Evolutionary conservation across 2,888 invertebrate genomes (phyloP).

Genomic region (Trichacis sp.): DNA sequence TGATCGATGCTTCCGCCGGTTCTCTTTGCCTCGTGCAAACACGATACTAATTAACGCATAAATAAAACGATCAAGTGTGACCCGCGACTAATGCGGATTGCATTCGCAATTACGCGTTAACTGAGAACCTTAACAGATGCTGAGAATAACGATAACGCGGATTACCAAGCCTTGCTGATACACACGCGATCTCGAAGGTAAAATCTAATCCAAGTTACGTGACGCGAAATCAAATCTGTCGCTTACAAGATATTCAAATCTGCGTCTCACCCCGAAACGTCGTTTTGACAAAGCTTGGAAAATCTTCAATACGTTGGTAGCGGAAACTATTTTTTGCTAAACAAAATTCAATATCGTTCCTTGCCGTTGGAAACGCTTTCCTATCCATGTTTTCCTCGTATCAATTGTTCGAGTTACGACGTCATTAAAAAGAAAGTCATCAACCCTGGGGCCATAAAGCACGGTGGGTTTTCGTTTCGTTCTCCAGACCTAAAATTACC

Average conservation of each 20-base stretch:
- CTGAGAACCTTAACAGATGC: not conserved
- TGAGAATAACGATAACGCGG: not conserved
- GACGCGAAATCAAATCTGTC: too few relatives aligned
- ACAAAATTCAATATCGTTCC: too few relatives aligned
- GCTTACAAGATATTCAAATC: too few relatives aligned
- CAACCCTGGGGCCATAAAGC: conserved; percentile 10
- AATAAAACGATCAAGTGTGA: conserved; percentile 1
- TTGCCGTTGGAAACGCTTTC: conserved; percentile 1
- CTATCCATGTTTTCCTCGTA: conserved; percentile 18
- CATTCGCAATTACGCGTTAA: conserved; percentile 4
- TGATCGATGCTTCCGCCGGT: conserved; percentile 5
- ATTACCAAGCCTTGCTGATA: not conserved
- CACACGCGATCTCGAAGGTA: not conserved
- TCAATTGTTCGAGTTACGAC: too few relatives aligned
- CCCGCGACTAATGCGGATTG: conserved; percentile 7
- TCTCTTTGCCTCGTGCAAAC: conserved; percentile 3
- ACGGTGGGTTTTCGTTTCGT: conserved; percentile 22
- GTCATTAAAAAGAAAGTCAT: conserved; percentile 20
- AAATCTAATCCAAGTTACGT: conserved; percentile 1
- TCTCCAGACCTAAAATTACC: conserved; percentile 39
- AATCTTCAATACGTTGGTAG: too few relatives aligned
- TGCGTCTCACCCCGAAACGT: too few relatives aligned
- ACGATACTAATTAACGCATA: conserved; percentile 1
- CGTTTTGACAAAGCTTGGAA: too few relatives aligned
- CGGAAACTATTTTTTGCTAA: too few relatives aligned